Percentiles rank a stretch among this genome's conserved stretches.
These are phyloP conservation scores for Pyrgilauda ruficollis DNA, from an alignment of 2,113 vertebrate species.

Conservation along the genomic window DNA sequence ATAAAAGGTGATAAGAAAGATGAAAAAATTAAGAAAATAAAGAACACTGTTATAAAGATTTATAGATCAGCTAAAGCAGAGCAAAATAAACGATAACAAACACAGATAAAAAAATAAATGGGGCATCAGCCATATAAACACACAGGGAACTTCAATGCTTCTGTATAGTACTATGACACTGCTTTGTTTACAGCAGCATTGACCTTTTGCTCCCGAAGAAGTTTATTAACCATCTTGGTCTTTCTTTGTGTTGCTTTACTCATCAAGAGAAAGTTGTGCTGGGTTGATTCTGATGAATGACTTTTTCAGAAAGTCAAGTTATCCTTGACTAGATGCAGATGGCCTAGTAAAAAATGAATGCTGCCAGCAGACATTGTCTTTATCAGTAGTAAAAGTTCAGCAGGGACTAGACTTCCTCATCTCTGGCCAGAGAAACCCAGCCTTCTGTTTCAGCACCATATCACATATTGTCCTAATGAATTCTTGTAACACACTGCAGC, in stretches of 20 bases:
- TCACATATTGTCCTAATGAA: constrained; percentile 78
- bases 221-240: constrained; percentile 71
- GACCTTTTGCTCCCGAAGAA: constrained; percentile 69
- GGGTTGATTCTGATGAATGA: constrained; percentile 69
- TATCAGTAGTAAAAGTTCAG: constrained; percentile 80
- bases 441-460: constrained; percentile 80
- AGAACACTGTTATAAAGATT: constrained; percentile 70
- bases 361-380: constrained; percentile 78
- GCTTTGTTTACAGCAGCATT: constrained; percentile 70
- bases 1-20: constrained; percentile 62
- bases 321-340: constrained; percentile 84
- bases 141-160: constrained; percentile 68
- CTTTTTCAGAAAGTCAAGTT: constrained; percentile 75
- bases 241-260: constrained; percentile 67
- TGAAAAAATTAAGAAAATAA: constrained; percentile 71
- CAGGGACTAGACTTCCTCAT: constrained; percentile 78
- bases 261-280: constrained; percentile 56
- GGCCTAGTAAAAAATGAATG: constrained; percentile 81
- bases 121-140: constrained; percentile 69
- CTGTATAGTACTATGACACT: constrained; percentile 70
- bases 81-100: constrained; percentile 67
- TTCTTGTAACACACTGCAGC: constrained; percentile 69
- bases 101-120: constrained; percentile 67
- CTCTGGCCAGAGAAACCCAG: constrained; percentile 64
- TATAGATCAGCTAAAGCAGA: constrained; percentile 63